These are phyloP conservation scores for Nylanderia fulva DNA, from an alignment of 1,140 invertebrate genomes.

Conservation along the genomic window DNA sequence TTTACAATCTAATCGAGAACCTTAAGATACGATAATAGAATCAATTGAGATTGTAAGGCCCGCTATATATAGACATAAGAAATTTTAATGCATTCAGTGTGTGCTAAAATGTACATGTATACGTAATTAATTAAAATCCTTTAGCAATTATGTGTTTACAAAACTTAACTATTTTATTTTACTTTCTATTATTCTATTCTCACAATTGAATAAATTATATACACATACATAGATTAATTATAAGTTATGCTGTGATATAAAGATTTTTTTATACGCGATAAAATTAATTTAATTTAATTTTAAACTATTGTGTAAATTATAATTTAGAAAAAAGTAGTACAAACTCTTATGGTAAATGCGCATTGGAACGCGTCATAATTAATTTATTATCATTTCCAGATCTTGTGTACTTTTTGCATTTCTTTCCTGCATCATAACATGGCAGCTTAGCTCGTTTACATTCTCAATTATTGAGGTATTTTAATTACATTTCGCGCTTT, in stretches of 20 bases:
- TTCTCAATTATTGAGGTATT: slow-evolving; percentile 4
- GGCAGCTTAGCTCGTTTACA: slow-evolving; percentile 13
- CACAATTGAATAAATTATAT: neutral
- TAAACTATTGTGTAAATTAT: neutral
- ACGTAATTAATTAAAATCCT: slow-evolving; percentile 1
- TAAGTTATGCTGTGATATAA: neutral
- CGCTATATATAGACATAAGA: neutral
- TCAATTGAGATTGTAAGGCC: neutral
- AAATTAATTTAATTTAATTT: neutral
- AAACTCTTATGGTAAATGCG: neutral
- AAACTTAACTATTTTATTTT: neutral
- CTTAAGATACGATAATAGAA: neutral
- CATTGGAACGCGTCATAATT: neutral
- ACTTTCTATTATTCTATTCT: too few species aligned
- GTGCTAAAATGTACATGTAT: neutral
- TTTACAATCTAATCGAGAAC: neutral
- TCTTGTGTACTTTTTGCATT: neutral
- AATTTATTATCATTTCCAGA: neutral
- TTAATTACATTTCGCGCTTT: slow-evolving; percentile 20
- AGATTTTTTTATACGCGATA: neutral
- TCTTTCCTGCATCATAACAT: neutral
- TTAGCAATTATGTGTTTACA: neutral
- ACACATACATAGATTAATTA: neutral
- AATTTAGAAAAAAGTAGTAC: neutral
- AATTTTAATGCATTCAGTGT: neutral